Base-by-base conservation (phyloP, 2,888 invertebrate genomes). In the Antitype chi region DNA sequence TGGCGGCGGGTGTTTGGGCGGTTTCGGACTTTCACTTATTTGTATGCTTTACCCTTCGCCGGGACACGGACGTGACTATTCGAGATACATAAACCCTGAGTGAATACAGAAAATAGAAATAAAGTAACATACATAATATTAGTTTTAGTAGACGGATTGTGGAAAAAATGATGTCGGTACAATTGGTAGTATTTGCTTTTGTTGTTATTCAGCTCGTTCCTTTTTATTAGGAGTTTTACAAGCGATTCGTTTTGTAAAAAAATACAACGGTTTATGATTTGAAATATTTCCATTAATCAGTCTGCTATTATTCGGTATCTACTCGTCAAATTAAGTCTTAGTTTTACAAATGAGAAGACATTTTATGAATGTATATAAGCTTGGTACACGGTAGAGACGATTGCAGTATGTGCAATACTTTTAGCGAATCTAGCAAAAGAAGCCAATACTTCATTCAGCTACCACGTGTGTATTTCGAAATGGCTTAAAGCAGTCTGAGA, bases 71-170 rank as follows among this genome's bases (percentile, higher is more conserved):
- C 96, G 96, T 96, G 96, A 96, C 96, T 96, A 96, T 96, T 96
- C 96, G 96, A 96, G 96, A 96, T 96, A 96, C 96, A 96, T 96
- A 96, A 96, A 96, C 96, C 94, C 93, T 95, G 95, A 96, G 96
- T 96, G 96, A 96, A 96, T 96, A 95, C 96, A 94, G 96, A 96
- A 96, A 96, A 96, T 96, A 96, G 96, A 96, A 95, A 96, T 96
- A 96, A 95, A 96, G 95, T 95, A 95, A 96, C 96, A 96, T 96
- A 95, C 96, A 94, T 96, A 95, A 96, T 96, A 95, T 96, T 95
- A 89, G 88, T 93, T 95, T 94, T 93, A 94, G 94, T 94, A 93
- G 95, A 94, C 94, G 94, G 94, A 95, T 95, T 95, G 94, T 94
- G 93, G 91, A 91, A 91, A 90, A 91, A 92, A 90, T 90, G 82